Evolutionary conservation across 1,140 invertebrate genomes (phyloP), one percentile per base, ranked within the genome.

Genomic region (Berghia stephanieae): DNA sequence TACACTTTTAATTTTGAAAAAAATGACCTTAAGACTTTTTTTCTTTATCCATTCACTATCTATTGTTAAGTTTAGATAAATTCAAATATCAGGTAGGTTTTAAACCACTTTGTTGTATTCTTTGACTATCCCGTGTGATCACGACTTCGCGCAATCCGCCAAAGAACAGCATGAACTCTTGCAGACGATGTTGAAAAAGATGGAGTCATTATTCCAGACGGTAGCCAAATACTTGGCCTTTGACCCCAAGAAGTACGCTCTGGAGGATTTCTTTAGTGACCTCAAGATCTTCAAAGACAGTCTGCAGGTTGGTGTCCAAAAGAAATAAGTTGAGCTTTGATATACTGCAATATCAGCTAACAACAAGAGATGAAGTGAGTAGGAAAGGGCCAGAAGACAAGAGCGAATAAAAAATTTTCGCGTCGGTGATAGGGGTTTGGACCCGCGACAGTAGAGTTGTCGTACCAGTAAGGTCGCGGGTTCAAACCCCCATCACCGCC

Each of bases 201-300:
- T 99, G 94, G 95, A 96, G 78, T 92, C 91, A 38, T 85, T 96
- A 0, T 99, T 95, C 89, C 92, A 92, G 31, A 94, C 95, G 67
- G 90, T 98, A 13, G 93, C 95, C 0, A 96, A 98, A 86, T 99
- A 95, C 88, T 99, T 94, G 89, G 92, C 94, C 2, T 99, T 99
- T 90, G 97, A 99, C 86, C 93, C 94, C 21, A 93, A 93, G 79
- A 99, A 99, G 88, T 99, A 98, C 86, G 93, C 94, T 0, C 92
- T 98, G 73, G 97, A 99, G 84, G 97, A 99, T 87, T 98, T 99
- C 91, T 98, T 99, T 88, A 92, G 92, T 0, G 98, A 99, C 86
- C 92, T 99, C 63, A 98, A 98, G 90, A 94, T 93, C 0, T 99
- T 99, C 86, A 98, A 97, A 88, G 96, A 97, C 87, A 92, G 94